Evolutionary conservation across 2,888 invertebrate species (phyloP), one percentile per base, ranked within the genome.

Genomic region (Cantharis rufa): DNA sequence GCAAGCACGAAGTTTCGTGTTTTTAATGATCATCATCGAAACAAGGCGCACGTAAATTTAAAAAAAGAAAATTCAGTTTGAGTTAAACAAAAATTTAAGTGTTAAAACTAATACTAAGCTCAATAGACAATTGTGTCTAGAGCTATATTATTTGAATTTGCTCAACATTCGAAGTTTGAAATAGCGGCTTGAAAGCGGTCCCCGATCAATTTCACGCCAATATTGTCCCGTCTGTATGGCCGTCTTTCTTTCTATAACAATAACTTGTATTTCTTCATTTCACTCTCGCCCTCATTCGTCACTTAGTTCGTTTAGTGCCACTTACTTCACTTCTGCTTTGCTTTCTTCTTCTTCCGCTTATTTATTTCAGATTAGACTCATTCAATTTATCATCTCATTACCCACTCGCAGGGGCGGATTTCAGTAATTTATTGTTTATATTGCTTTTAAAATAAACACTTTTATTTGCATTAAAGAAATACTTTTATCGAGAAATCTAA

Each of bases 311-410:
- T 86, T 87, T 87, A 86, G 85, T 86, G 86, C 84, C 86, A 86
- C 87, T 86, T 86, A 86, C 85, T 86, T 85, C 84, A 80, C 84
- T 85, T 86, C 86, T 86, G 85, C 85, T 86, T 86, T 85, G 85
- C 85, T 84, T 85, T 84, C 87, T 84, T 85, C 81, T 78, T 84
- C 85, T 87, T 87, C 86, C 87, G 87, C 86, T 87, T 88, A 88
- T 88, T 87, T 88, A 88, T 87, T 87, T 86, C 86, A 85, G 86
- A 88, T 88, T 87, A 87, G 86, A 86, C 84, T 87, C 87, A 87
- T 87, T 87, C 87, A 87, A 87, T 88, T 88, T 87, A 87, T 88
- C 88, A 88, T 87, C 86, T 87, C 85, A 87, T 88, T 88, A 87
- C 75, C 75, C 76, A 71, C 73, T 71, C 69, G 69, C 78, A 79